These are phyloP conservation scores for Vireo griseus DNA, from an alignment of 2,797 vertebrate species.

Conservation along the genomic window DNA sequence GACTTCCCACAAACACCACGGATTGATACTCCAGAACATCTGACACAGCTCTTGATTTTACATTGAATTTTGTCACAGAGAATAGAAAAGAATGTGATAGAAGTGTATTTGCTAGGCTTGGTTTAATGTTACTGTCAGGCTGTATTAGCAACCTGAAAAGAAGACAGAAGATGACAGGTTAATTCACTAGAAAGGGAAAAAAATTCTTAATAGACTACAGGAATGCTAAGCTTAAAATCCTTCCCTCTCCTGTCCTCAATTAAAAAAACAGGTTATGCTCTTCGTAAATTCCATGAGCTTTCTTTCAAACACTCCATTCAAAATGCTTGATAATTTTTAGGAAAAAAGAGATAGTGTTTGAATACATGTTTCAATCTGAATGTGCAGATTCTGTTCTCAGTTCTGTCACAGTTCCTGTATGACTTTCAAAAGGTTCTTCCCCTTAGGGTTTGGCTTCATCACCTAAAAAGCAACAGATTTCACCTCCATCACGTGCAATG, in stretches of 20 bases:
- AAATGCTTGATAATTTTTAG: neutral
- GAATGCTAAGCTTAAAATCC: neutral
- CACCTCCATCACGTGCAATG: neutral
- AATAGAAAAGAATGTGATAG: neutral
- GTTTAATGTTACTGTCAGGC: neutral
- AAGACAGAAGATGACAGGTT: neutral
- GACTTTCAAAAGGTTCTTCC: neutral
- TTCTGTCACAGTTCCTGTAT: neutral
- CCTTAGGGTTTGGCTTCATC: neutral
- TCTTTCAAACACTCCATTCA: neutral
- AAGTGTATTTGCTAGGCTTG: neutral
- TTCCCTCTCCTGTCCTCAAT: fast-evolving
- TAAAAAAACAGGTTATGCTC: neutral
- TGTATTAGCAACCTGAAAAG: neutral
- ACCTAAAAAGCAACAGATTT: neutral
- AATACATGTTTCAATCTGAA: neutral
- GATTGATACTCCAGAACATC: neutral
- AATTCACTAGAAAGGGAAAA: neutral
- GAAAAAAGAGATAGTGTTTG: neutral
- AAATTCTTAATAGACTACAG: neutral
- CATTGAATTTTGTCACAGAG: neutral
- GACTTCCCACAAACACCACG: neutral
- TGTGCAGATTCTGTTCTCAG: neutral
- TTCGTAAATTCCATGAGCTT: neutral
- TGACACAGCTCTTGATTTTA: neutral